These are phyloP conservation scores for Camponotus vicinus DNA, from an alignment of 1,140 invertebrate genomes.

Conservation along the genomic window DNA sequence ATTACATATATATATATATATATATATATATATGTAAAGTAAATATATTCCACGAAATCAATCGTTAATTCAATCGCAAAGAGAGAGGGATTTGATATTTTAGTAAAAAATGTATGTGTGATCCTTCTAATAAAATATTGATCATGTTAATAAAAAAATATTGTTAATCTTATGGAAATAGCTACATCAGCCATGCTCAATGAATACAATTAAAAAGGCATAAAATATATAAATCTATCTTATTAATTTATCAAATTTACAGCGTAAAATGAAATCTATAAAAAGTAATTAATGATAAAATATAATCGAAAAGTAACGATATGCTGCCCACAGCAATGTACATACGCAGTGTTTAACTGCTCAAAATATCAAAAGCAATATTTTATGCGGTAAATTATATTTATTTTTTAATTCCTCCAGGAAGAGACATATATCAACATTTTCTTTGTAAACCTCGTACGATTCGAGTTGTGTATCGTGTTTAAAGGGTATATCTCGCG, in stretches of 20 bases:
- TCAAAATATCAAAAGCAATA: neutral
- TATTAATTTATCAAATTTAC: constrained; percentile 1
- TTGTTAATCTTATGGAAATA: neutral
- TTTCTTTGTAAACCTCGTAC: neutral
- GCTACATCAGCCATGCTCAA: neutral
- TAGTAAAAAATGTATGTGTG: neutral
- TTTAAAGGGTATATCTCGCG: too few relatives aligned
- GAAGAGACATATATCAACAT: neutral
- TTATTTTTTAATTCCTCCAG: neutral
- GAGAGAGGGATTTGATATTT: neutral
- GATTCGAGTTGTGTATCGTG: neutral
- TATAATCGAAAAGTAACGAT: neutral
- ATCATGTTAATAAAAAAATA: neutral
- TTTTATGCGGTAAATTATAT: neutral
- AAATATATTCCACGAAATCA: neutral
- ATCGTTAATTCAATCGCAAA: neutral
- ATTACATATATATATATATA: constrained; percentile 14
- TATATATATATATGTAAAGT: constrained; percentile 7
- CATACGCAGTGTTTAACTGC: neutral
- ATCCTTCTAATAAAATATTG: neutral
- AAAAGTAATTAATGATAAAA: neutral
- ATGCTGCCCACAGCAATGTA: neutral
- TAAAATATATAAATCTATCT: neutral
- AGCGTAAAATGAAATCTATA: neutral
- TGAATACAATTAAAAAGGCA: neutral